Evolutionary conservation across 1,140 invertebrate genomes (phyloP), one percentile per base, ranked within the genome.

Genomic region (Cotesia typhae): DNA sequence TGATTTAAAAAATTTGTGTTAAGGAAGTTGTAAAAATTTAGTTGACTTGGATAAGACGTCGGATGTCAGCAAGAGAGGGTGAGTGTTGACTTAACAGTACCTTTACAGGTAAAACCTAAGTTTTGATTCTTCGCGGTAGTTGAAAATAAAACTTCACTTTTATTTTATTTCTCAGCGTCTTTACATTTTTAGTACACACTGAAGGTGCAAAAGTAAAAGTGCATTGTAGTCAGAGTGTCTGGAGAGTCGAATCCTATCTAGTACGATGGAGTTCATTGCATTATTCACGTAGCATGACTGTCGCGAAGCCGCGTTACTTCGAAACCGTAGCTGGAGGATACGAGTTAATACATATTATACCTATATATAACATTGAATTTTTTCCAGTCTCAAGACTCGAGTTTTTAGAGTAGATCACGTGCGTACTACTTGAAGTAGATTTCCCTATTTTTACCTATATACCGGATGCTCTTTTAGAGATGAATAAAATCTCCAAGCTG

Each of bases 281-380:
- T 81, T 79, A 80, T 81, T 81, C 72, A 80, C 74, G 76, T 74
- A 64, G 64, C 74, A 70, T 64, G 66, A 61, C 55, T 73, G 61
- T 72, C 37, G 65, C 69, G 38, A 47, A 47, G 41, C 41, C 55
- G 59, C 65, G 64, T 67, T 72, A 57, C 59, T 38, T 47, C 65
- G 55, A n/a, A 6, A n/a, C 0, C 35, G 7, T 14, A 20, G n/a
- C 53, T 17, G 2, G 17, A 9, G n/a, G 5, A 17, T 4, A 57
- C 17, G 6, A 3, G 14, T n/a, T 57, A 14, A 6, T 47, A 47
- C 10, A 47, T 47, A 47, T 47, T 47, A 47, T 47, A 47, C 10
- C 6, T 5, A 47, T 47, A 47, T 47, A 47, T 47, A 53, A 20
- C 47, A 10, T 47, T 51, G 47, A 52, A 14, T 64, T 51, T 57